These are phyloP conservation scores for Andrena minutula DNA, from an alignment of 2,888 invertebrate genomes.

Conservation along the genomic window DNA sequence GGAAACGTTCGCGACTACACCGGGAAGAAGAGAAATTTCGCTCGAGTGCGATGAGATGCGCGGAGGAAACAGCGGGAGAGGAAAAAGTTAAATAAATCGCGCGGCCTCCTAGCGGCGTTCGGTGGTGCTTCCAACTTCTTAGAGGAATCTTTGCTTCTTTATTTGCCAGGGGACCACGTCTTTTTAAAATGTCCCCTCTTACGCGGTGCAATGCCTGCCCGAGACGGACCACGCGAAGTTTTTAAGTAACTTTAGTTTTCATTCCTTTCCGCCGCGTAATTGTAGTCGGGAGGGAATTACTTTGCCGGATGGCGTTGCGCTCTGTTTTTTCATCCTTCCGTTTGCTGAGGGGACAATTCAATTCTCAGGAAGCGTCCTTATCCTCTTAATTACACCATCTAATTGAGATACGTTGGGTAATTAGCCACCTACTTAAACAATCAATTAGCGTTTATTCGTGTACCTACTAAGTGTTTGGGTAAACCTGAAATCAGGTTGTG, in stretches of 20 bases:
- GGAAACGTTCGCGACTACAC: constrained; percentile 55
- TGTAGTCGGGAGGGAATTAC: not conserved
- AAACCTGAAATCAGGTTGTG: no score
- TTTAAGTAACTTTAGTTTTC: constrained; percentile 44
- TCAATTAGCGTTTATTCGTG: no score
- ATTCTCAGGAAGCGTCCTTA: constrained; percentile 18
- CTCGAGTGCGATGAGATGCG: constrained; percentile 76
- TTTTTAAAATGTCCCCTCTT: constrained; percentile 58
- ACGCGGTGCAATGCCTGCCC: constrained; percentile 36
- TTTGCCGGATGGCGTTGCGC: not conserved
- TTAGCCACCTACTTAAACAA: no score
- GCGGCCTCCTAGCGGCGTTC: constrained; percentile 56
- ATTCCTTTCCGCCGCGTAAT: constrained; percentile 10
- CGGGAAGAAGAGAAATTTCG: constrained; percentile 50
- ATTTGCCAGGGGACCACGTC: constrained; percentile 67
- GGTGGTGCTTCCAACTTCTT: constrained; percentile 65
- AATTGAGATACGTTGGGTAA: not conserved
- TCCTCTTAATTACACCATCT: not conserved
- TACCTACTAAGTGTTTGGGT: no score
- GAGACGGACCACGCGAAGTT: constrained; percentile 32
- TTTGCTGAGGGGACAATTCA: constrained; percentile 16
- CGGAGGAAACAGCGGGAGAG: constrained; percentile 57
- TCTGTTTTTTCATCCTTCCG: constrained; percentile 20
- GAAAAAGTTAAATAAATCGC: constrained; percentile 81
- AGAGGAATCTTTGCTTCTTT: constrained; percentile 72